Evolutionary conservation across 2,113 vertebrate genomes (phyloP), one percentile per base, ranked within the genome.

Genomic region (Cochlearius cochlearius): DNA sequence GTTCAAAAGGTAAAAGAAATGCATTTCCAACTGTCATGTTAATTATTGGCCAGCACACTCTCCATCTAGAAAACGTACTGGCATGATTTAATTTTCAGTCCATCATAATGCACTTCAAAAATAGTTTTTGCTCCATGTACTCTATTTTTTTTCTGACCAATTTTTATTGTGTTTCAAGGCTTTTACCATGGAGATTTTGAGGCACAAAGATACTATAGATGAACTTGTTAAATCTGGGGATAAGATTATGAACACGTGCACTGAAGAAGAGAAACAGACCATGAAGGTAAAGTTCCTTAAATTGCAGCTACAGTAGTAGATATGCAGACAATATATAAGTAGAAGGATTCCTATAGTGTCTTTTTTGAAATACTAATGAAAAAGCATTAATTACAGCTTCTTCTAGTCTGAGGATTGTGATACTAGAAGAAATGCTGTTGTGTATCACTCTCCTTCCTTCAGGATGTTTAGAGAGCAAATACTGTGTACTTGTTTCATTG

Each of bases 101-200:
- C 15, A 27, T 95, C 74, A 73, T 84, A 78, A 72, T 77, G 41
- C 29, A 49, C 45, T 71, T 87, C 66, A 91, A 67, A 83, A 79
- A 12, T 74, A 80, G 59, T 63, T 95, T 96, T 94, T 94, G 15
- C 59, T 91, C 20, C n/a, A 68, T 93, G 19, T 32, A 60, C 8
- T 74, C 15, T 3, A 43, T 8, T 36, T 50, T 36, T 52, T 52
- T 22, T 43, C 27, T 94, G 36, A 96, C 67, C 4, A 36, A 4
- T 93, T 94, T 91, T 95, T 92, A 32, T 96, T 91, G 38, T 94
- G 95, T 98, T 98, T 95, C 53, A 98, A 99, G 99, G 98, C 98
- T 93, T 99, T 99, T 96, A 99, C 99, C 88, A 99, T 99, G 99
- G 99, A 99, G 96, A 99, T 99, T 95, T 98, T 99, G 98, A 99